These are phyloP conservation scores for Danio kyathit DNA, from an alignment of 2,797 vertebrate genomes.

Conservation along the genomic window DNA sequence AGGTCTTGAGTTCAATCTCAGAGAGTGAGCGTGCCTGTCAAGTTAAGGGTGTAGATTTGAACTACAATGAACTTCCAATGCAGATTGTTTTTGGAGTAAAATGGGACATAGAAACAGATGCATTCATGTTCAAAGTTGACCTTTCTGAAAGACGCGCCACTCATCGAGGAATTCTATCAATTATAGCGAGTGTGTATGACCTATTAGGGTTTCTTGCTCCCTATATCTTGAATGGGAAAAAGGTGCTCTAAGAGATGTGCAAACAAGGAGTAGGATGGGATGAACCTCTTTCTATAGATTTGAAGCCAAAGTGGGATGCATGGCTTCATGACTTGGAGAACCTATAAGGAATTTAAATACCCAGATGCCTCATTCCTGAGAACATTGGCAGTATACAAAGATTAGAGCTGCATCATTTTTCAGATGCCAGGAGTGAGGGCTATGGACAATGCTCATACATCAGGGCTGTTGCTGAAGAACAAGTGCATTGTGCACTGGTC, in stretches of 20 bases:
- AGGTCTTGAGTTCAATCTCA: conserved; percentile 27
- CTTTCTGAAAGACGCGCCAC: conserved; percentile 27
- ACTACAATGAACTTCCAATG: conserved; percentile 43
- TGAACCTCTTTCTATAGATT: conserved; percentile 27
- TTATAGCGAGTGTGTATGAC: conserved; percentile 9
- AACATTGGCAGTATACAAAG: conserved; percentile 27
- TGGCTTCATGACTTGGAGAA: conserved; percentile 42
- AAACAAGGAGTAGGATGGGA: conserved; percentile 34
- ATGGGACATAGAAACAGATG: conserved; percentile 34
- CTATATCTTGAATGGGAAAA: conserved; percentile 34
- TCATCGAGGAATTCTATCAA: conserved; percentile 28
- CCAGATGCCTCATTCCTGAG: conserved; percentile 40
- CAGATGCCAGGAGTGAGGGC: conserved; percentile 41
- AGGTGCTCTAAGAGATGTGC: conserved; percentile 49
- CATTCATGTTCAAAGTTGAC: conserved; percentile 35
- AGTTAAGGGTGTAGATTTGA: conserved; percentile 30
- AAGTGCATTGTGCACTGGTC: conserved; percentile 46
- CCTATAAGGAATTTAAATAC: conserved; percentile 23
- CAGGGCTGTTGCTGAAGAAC: conserved; percentile 30
- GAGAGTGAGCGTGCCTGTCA: conserved; percentile 25
- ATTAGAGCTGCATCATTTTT: conserved; percentile 50
- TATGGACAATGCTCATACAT: conserved; percentile 53
- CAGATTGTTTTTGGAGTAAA: conserved; percentile 51
- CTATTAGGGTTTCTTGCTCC: conserved; percentile 39
- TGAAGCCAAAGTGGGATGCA: conserved; percentile 40